A percentile compares a stretch with the other conserved stretches of the same genome.
Evolutionary conservation across 2,888 invertebrate genomes (phyloP).

Genomic region (Drosophila eohydei): DNA sequence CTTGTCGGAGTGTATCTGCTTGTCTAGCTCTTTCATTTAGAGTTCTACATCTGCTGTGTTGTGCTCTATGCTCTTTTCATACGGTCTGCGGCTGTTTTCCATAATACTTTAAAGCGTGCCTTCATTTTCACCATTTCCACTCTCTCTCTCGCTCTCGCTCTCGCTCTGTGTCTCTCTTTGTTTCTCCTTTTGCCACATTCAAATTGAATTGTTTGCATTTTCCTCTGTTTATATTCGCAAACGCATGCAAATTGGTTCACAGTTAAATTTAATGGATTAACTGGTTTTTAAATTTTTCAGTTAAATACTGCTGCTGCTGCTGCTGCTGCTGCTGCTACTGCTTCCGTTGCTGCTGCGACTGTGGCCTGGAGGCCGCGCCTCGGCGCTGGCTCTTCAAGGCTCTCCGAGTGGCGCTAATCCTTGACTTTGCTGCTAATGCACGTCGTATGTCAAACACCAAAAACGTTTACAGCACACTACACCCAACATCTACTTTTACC

Average conservation of each 20-base stretch:
- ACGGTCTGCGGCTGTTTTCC: slow-evolving; percentile 4
- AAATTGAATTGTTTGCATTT: slow-evolving; percentile 74
- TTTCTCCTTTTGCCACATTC: slow-evolving; percentile 28
- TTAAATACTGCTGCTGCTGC: slow-evolving; percentile 11
- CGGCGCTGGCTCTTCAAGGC: slow-evolving; percentile 62
- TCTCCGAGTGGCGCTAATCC: slow-evolving; percentile 75
- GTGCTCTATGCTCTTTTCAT: background rate
- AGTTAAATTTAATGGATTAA: slow-evolving; percentile 68
- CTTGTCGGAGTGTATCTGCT: background rate
- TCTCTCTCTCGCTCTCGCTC: background rate
- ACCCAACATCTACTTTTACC: slow-evolving; percentile 4
- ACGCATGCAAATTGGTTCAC: slow-evolving; percentile 68
- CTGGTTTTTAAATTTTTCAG: slow-evolving; percentile 55
- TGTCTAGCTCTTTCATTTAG: background rate
- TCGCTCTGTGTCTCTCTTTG: slow-evolving; percentile 3
- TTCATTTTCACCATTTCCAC: background rate
- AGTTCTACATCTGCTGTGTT: background rate
- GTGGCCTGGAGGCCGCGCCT: slow-evolving; percentile 10
- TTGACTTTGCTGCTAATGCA: slow-evolving; percentile 80
- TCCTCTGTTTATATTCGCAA: slow-evolving; percentile 6
- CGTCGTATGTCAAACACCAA: slow-evolving; percentile 80
- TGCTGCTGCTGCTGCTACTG: background rate
- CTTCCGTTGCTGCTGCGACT: background rate
- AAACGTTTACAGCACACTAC: slow-evolving; percentile 66
- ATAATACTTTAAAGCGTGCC: slow-evolving; percentile 45